Percentiles rank a stretch among this genome's conserved stretches.
Evolutionary conservation across 2,113 vertebrate genomes (phyloP).

Genomic region (Phrynosoma platyrhinos): DNA sequence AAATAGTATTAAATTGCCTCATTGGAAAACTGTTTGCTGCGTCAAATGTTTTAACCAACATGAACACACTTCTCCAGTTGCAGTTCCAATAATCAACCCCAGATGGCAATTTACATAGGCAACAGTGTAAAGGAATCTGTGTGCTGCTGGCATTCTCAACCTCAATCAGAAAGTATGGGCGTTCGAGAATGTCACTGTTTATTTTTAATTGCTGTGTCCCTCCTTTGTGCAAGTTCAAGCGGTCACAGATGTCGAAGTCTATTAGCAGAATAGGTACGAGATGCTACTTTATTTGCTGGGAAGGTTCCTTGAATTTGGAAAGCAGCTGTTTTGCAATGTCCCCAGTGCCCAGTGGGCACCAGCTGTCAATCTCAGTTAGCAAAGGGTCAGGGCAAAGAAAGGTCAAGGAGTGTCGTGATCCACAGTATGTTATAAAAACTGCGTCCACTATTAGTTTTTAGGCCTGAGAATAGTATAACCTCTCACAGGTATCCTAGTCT

Average conservation of each 20-base stretch:
- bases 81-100: conserved; percentile 76
- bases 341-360: conserved; percentile 67
- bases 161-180: conserved; percentile 69
- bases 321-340: conserved; percentile 67
- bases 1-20: conserved; percentile 53
- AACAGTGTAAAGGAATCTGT: conserved; percentile 68
- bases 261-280: conserved; percentile 74
- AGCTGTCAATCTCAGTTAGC: conserved; percentile 70
- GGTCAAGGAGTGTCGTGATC: conserved; percentile 67
- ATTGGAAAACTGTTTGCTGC: conserved; percentile 62
- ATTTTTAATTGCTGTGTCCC: conserved; percentile 78
- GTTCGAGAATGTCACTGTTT: conserved; percentile 77
- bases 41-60: conserved; percentile 71
- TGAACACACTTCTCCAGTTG: conserved; percentile 56
- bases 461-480: conserved; percentile 64
- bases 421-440: conserved; percentile 66
- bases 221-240: conserved; percentile 76
- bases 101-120: conserved; percentile 77
- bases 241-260: conserved; percentile 76
- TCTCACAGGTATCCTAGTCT: conserved; percentile 59
- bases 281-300: conserved; percentile 68
- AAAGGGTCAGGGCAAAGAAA: conserved; percentile 60
- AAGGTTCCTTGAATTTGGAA: conserved; percentile 67
- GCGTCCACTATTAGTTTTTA: conserved; percentile 55
- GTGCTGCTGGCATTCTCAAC: conserved; percentile 66